phyloP scores from a whole-genome alignment of 2,797 vertebrate species.

The Rhynchonycteris naso region DNA sequence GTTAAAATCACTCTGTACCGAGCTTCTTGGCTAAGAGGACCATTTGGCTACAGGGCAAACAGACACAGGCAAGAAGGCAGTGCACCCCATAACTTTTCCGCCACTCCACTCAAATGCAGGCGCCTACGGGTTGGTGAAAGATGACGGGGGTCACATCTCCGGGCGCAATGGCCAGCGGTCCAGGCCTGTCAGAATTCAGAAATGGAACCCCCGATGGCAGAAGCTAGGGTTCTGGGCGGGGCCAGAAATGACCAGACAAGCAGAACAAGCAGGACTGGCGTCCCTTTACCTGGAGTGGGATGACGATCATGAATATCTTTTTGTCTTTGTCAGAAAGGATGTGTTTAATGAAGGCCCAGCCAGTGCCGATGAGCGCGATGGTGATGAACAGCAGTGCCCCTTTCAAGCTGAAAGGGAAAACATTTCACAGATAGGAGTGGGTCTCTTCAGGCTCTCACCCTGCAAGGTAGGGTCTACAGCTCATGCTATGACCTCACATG shows the following conservation, averaged over 20 bases:
- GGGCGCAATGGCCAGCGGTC: not conserved
- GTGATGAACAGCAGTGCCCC: constrained; percentile 93
- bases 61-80: not conserved
- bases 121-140: not conserved
- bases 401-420: constrained; percentile 87
- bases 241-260: not conserved
- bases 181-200: not conserved
- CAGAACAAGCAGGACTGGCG: rapidly evolving
- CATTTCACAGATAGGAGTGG: rapidly evolving
- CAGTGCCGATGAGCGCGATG: constrained; percentile 92
- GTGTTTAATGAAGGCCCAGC: constrained; percentile 95
- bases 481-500: rapidly evolving
- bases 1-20: not conserved
- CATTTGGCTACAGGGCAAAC: not conserved
- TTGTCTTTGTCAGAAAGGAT: constrained; percentile 94
- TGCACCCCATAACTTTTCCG: rapidly evolving
- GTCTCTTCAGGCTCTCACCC: not conserved
- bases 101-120: not conserved
- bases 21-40: too few species aligned
- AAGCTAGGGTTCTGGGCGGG: not conserved
- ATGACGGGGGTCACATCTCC: not conserved
- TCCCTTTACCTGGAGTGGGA: constrained; percentile 90
- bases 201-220: not conserved
- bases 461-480: not conserved
- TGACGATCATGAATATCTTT: constrained; percentile 95